Conservation (phyloP, 2,888 invertebrate species). For the Leptura quadrifasciata region DNA sequence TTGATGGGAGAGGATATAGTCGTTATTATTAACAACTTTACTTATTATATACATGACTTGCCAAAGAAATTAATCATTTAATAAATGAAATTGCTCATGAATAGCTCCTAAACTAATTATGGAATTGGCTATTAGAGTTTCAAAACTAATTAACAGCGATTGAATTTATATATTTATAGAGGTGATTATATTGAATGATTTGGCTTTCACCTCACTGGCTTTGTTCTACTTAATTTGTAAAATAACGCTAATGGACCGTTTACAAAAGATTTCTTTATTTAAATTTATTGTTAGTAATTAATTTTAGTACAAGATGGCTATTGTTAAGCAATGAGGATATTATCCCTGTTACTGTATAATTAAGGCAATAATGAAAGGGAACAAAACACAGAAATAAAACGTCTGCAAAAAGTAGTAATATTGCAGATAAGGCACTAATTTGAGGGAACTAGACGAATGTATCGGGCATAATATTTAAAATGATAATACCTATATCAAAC, state of each 20-base stretch:
- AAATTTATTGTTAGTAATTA: conserved; percentile 19
- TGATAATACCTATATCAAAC: no score
- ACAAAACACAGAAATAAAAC: background rate
- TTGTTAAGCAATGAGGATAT: conserved; percentile 12
- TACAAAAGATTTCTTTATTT: conserved; percentile 35
- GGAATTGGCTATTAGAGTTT: conserved; percentile 44
- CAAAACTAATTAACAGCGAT: conserved; percentile 45
- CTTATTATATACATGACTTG: conserved; percentile 59
- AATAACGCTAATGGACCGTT: conserved; percentile 30
- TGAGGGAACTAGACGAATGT: no score
- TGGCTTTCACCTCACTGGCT: conserved; percentile 37
- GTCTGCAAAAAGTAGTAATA: background rate
- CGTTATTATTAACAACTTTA: conserved; percentile 57
- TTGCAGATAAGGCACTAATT: background rate
- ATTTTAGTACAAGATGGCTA: conserved; percentile 8
- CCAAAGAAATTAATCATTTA: conserved; percentile 58
- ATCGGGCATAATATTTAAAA: no score
- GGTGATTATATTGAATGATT: conserved; percentile 38
- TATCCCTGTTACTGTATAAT: background rate
- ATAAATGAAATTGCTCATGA: conserved; percentile 53
- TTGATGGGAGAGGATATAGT: conserved; percentile 45
- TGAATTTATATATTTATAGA: conserved; percentile 34
- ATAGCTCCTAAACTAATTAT: conserved; percentile 44
- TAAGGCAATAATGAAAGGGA: background rate
- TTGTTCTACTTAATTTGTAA: conserved; percentile 40